phyloP scores from a whole-genome alignment of 1,140 invertebrate species.

The Caerostris extrusa region DNA sequence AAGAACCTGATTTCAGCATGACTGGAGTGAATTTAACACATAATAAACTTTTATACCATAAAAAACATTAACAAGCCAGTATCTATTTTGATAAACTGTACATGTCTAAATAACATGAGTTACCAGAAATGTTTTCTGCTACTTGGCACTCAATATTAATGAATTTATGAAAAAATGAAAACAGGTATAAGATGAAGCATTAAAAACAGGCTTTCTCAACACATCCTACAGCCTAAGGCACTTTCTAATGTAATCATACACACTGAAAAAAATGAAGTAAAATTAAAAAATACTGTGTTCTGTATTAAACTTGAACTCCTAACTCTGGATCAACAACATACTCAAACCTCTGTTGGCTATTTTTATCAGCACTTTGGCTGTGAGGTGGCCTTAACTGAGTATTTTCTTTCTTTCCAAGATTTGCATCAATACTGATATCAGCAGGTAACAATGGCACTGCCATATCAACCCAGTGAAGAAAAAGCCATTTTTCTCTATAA shows the following conservation, averaged over 20 bases:
- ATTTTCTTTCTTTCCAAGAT: slow-evolving; percentile 32
- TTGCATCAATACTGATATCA: slow-evolving; percentile 52
- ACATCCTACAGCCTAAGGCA: slow-evolving; percentile 62
- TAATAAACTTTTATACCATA: slow-evolving; percentile 64
- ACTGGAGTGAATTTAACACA: slow-evolving; percentile 54
- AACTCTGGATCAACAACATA: slow-evolving; percentile 78
- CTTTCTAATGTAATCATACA: slow-evolving; percentile 63
- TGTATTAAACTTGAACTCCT: slow-evolving; percentile 78
- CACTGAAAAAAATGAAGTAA: slow-evolving; percentile 18
- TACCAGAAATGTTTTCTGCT: slow-evolving; percentile 72
- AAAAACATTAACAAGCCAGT: slow-evolving; percentile 69
- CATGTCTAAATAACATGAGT: slow-evolving; percentile 64
- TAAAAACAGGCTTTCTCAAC: slow-evolving; percentile 54
- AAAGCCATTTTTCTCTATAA: slow-evolving; percentile 95
- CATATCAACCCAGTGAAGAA: slow-evolving; percentile 88
- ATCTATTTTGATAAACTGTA: slow-evolving; percentile 61
- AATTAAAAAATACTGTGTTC: slow-evolving; percentile 62
- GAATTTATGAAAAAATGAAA: slow-evolving; percentile 67
- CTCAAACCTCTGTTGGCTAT: slow-evolving; percentile 72
- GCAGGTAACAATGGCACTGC: slow-evolving; percentile 70
- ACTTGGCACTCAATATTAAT: slow-evolving; percentile 75
- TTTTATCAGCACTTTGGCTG: slow-evolving; percentile 26
- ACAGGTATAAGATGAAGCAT: slow-evolving; percentile 51
- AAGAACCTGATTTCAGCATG: slow-evolving; percentile 64
- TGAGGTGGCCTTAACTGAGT: slow-evolving; percentile 18